These are phyloP conservation scores for Plutomurus gul DNA, from an alignment of 1,140 invertebrate species.

Conservation along the genomic window DNA sequence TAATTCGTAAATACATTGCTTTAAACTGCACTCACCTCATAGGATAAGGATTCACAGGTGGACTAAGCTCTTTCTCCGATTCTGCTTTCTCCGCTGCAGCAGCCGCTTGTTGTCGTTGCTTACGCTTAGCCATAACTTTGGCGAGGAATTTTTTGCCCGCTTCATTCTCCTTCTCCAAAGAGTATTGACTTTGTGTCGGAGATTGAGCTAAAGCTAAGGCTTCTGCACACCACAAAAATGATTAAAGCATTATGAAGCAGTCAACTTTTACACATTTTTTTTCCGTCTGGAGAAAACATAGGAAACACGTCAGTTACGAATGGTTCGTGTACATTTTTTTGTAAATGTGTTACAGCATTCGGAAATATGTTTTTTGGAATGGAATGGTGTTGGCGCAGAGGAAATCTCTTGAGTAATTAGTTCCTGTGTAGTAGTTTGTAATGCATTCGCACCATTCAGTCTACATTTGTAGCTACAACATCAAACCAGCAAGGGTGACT, in stretches of 20 bases:
- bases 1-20: no score
- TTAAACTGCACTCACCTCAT: slow-evolving; percentile 35
- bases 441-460: no score
- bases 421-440: no score
- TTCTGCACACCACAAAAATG: not conserved
- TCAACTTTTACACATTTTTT: not conserved
- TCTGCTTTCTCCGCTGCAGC: not conserved
- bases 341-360: no score
- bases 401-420: no score
- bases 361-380: no score
- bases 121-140: slow-evolving; percentile 39
- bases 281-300: no score
- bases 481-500: not conserved
- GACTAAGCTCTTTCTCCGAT: slow-evolving; percentile 36
- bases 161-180: slow-evolving; percentile 31
- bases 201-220: not conserved
- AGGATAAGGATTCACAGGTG: slow-evolving; percentile 30
- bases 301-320: no score
- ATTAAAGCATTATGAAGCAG: not conserved
- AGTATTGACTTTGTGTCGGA: not conserved
- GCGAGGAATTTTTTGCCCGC: slow-evolving; percentile 40
- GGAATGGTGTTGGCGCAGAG: no score
- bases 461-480: no score
- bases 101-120: not conserved
- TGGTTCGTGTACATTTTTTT: no score